Evolutionary conservation across 2,113 vertebrate species (phyloP), one percentile per base, ranked within the genome.

Genomic region (Notarius lentiginosus): DNA sequence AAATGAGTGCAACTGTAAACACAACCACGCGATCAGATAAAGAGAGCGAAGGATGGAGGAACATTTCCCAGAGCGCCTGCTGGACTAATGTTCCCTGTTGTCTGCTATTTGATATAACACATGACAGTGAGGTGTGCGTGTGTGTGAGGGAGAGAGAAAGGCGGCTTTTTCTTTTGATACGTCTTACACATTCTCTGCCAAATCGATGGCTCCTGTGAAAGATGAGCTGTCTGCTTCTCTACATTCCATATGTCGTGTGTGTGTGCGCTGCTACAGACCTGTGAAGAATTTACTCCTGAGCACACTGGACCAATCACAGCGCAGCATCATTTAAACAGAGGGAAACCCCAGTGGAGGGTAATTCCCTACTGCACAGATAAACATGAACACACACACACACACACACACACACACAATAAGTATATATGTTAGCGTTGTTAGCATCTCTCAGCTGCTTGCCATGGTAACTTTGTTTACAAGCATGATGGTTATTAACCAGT

Each of bases 261-360:
- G 58, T 66, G 53, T 65, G 55, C 60, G 20, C 81, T 83, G 1
- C 27, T 87, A 81, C 82, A 85, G 79, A 87, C 61, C 17, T 82
- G 79, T 86, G 22, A 53, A 84, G 84, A 90, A 88, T 90, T 86
- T 77, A n/a, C 79, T 73, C 81, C 8, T 49, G 73, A 27, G 27
- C n/a, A 5, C 63, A 83, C 34, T 84, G 51, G 14, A 66, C 89
- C 89, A 88, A 90, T 90, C 87, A 82, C 65, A 86, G 66, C 0
- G 7, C 51, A 84, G 89, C 80, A 86, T 86, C 76, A 68, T 88
- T 88, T 88, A 88, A 90, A 90, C 86, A 20, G 58, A 83, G 73
- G 63, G 80, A 84, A 88, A 77, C 65, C 80, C 86, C 77, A 82
- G 66, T 27, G 55, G 77, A 77, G 61, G 51, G 66, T 27, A 87